These are phyloP conservation scores for Chinchilla lanigera DNA, from an alignment of 2,113 vertebrate species.

Conservation along the genomic window DNA sequence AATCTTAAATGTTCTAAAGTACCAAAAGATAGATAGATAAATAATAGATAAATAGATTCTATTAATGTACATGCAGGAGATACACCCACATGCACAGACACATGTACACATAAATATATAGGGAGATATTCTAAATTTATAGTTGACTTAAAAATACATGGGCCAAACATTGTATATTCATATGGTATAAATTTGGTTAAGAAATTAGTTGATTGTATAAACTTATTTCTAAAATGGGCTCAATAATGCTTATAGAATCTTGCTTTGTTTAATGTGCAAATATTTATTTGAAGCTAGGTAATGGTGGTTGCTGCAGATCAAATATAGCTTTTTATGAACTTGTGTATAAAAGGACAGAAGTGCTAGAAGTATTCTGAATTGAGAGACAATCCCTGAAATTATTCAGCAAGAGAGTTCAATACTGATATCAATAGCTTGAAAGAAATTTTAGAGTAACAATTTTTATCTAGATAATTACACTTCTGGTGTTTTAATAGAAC, in stretches of 20 bases:
- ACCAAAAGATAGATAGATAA: not conserved
- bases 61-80: not conserved
- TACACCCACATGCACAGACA: too few relatives aligned
- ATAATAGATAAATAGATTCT: too few relatives aligned
- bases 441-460: not conserved
- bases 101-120: not conserved
- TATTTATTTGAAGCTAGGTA: not conserved
- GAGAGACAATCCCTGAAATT: not conserved
- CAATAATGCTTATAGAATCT: not conserved
- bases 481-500: not conserved
- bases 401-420: rapidly evolving
- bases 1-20: not conserved
- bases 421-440: not conserved
- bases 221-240: not conserved
- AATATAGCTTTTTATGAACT: not conserved
- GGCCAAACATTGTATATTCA: not conserved
- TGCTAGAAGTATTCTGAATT: not conserved
- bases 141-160: not conserved
- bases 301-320: not conserved
- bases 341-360: not conserved
- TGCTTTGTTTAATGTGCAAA: not conserved
- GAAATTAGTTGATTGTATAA: not conserved
- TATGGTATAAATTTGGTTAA: not conserved
- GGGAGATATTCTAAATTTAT: not conserved
- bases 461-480: not conserved